Base-by-base conservation (phyloP, 2,113 vertebrate species). In the Todiramphus saurophagus region DNA sequence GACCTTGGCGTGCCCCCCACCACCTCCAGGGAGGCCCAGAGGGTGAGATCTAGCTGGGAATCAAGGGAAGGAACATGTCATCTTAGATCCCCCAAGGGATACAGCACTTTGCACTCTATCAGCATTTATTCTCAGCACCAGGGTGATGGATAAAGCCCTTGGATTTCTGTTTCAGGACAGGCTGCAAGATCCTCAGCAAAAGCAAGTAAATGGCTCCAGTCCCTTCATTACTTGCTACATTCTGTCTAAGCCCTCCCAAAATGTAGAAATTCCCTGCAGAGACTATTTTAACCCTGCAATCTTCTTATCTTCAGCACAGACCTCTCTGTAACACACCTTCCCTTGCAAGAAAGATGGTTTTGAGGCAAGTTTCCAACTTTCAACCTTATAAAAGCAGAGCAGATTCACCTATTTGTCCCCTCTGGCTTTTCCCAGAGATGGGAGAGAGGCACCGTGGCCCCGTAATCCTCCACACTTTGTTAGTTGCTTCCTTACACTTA, bases 41-140 rank as follows among this genome's bases (percentile, higher is more conserved):
- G 85, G 66, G 58, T 10, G 15, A 79, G 87, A 94, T 16, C 27
- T 9, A 62, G 28, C 53, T 73, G 53, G 63, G 81, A 81, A 87
- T 58, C 39, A 64, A 66, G 62, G 44, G 48, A 64, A 53, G 39
- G 62, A 91, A 37, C 13, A 8, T 28, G 67, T 56, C 43, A 25
- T 68, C 44, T 85, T 39, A 68, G 87, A 48, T 73, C 66, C 83
- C 83, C 50, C 0, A 7, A 85, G 93, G 81, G 53, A 62, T 58
- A 14, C 62, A 95, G 94, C 91, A 96, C 87, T 94, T 96, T 41
- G 62, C 83, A 89, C 84, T 91, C 89, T 46, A 28, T 35, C 6
- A 2, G 23, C n/a, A 10, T 82, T 92, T 91, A 23, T 87, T 78
- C 74, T 48, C 10, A 1, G 24, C 81, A 66, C 11, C 2, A 2